Evolutionary conservation across 30 jellyfish, hydroid and myxozoan genomes (phyloP).

Genomic region (Haliclystus octoradiatus): DNA sequence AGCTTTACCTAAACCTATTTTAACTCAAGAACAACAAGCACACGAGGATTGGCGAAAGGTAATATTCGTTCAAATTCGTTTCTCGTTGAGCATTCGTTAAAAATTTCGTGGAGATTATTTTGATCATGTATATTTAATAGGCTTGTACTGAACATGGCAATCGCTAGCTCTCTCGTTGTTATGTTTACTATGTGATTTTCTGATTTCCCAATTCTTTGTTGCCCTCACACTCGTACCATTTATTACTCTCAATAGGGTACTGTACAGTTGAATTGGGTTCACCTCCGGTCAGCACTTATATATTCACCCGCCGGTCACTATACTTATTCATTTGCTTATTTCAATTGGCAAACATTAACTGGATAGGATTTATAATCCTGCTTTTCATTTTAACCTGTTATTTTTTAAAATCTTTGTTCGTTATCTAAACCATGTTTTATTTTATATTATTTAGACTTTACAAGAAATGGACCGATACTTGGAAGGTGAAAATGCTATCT

Average conservation of each 20-base stretch:
- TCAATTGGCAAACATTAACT: background rate
- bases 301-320: background rate
- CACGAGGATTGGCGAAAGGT: conserved; percentile 98
- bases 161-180: no score
- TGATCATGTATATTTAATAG: background rate
- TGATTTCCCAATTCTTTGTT: no score
- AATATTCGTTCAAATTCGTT: conserved; percentile 8
- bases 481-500: conserved; percentile 33
- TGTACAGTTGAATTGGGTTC: no score
- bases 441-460: conserved; percentile 52
- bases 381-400: background rate
- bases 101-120: background rate
- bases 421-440: background rate
- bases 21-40: background rate
- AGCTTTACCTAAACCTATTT: background rate
- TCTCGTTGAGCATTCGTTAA: conserved; percentile 55
- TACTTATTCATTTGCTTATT: background rate
- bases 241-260: no score
- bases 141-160: no score
- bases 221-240: no score
- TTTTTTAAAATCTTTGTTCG: background rate
- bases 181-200: no score
- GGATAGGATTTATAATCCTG: background rate
- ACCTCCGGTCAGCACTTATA: no score
- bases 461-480: conserved; percentile 94